A percentile compares a stretch with the other conserved stretches of the same genome.
phyloP scores from a whole-genome alignment of 2,113 vertebrate species.

The Lophura nycthemera region DNA sequence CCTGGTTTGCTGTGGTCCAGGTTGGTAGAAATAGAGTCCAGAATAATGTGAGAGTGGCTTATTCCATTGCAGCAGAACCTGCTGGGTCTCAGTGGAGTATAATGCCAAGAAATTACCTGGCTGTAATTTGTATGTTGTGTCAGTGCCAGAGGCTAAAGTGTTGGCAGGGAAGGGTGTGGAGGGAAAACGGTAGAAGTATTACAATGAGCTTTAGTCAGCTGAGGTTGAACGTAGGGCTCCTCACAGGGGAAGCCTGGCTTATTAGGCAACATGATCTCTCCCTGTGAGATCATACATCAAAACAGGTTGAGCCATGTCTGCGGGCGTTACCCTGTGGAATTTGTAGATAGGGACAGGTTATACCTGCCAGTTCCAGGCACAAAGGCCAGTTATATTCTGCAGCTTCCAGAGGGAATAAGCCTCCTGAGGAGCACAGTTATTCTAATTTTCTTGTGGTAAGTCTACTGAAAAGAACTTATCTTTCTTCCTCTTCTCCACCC shows the following conservation, averaged over 20 bases:
- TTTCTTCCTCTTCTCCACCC: neutral
- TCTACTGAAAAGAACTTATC: neutral
- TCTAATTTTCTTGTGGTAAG: conserved; percentile 35
- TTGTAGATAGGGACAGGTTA: conserved; percentile 23
- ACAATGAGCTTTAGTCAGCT: conserved; percentile 21
- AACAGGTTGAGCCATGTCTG: conserved; percentile 51
- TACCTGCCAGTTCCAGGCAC: neutral
- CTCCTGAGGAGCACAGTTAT: conserved; percentile 50
- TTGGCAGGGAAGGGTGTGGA: neutral
- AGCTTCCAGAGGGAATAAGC: conserved; percentile 1
- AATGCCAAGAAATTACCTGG: neutral
- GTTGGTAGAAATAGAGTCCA: neutral
- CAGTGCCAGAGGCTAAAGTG: conserved; percentile 16
- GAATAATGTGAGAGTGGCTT: neutral
- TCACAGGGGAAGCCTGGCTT: neutral
- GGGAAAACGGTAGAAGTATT: conserved; percentile 36
- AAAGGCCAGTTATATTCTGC: conserved; percentile 40
- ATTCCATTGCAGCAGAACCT: neutral
- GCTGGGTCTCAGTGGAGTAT: neutral
- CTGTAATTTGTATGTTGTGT: neutral
- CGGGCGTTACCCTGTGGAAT: conserved; percentile 35
- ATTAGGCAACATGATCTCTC: conserved; percentile 30
- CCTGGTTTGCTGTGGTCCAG: neutral
- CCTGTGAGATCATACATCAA: conserved; percentile 30
- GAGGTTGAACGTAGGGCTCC: neutral